These are phyloP conservation scores for Cydia strobilella DNA, from an alignment of 1,140 invertebrate species.

Conservation along the genomic window DNA sequence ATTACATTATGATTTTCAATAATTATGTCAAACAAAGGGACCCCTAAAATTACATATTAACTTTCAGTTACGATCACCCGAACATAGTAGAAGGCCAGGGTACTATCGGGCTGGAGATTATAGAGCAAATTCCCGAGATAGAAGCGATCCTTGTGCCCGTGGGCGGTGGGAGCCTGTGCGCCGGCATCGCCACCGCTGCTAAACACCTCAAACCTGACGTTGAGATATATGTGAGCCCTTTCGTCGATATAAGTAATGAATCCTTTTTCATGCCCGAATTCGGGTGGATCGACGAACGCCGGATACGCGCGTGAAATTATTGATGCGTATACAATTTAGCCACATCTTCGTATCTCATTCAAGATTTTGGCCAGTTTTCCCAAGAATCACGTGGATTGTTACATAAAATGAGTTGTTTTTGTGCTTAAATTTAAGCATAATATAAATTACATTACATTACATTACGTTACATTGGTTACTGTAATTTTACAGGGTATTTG, in stretches of 20 bases:
- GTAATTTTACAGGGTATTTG: slow-evolving; percentile 85
- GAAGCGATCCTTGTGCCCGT: slow-evolving; percentile 83
- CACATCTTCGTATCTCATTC: too few relatives aligned
- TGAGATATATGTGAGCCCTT: slow-evolving; percentile 57
- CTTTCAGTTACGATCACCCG: slow-evolving; percentile 84
- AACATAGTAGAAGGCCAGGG: slow-evolving; percentile 87
- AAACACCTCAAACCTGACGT: slow-evolving; percentile 84
- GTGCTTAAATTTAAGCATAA: neutral
- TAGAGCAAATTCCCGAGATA: slow-evolving; percentile 82
- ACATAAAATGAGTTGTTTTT: too few relatives aligned
- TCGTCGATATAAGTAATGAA: neutral
- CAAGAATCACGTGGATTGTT: too few relatives aligned
- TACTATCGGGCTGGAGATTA: slow-evolving; percentile 85
- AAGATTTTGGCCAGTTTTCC: too few relatives aligned
- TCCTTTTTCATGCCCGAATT: neutral
- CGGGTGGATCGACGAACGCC: neutral
- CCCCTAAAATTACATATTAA: too few relatives aligned
- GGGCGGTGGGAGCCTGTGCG: slow-evolving; percentile 86
- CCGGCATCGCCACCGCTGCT: slow-evolving; percentile 83
- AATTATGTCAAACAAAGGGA: too few relatives aligned
- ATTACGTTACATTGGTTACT: too few relatives aligned
- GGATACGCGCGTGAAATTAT: too few relatives aligned
- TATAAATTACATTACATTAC: too few relatives aligned
- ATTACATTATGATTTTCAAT: too few relatives aligned
- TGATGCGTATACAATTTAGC: too few relatives aligned